Evolutionary conservation across 2,797 vertebrate species (phyloP).

Genomic region (Esox lucius): DNA sequence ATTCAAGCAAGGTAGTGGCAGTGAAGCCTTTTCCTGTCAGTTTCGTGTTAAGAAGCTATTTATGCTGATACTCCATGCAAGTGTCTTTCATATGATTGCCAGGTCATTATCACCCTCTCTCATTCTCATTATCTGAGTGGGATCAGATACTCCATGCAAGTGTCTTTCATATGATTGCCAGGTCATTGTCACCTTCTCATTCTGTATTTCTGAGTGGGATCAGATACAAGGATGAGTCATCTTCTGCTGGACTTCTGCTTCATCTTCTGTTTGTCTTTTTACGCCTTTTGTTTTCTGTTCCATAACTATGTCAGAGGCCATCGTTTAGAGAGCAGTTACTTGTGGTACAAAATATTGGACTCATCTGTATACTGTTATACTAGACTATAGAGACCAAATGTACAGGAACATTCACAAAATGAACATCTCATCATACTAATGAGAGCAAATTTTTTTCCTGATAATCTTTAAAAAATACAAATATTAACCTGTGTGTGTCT

Average conservation of each 20-base stretch:
- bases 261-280: background rate
- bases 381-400: too few relatives aligned
- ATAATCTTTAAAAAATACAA: too few relatives aligned
- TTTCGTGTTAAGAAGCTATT: too few relatives aligned
- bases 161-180: too few relatives aligned
- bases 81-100: too few relatives aligned
- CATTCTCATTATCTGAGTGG: constrained; percentile 8
- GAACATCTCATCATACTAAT: too few relatives aligned
- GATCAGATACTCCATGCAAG: background rate
- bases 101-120: background rate
- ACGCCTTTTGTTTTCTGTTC: background rate
- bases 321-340: too few relatives aligned
- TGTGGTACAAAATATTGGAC: too few relatives aligned
- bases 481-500: background rate
- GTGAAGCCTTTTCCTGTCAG: background rate
- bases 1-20: too few relatives aligned
- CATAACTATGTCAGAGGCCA: background rate
- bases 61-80: background rate
- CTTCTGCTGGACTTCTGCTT: constrained; percentile 2
- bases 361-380: too few relatives aligned
- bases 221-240: constrained; percentile 15
- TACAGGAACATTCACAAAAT: too few relatives aligned
- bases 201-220: constrained; percentile 16
- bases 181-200: background rate
- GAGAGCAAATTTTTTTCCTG: too few relatives aligned